Evolutionary conservation across 2,888 invertebrate species (phyloP).

Genomic region (Cheilosia pagana): DNA sequence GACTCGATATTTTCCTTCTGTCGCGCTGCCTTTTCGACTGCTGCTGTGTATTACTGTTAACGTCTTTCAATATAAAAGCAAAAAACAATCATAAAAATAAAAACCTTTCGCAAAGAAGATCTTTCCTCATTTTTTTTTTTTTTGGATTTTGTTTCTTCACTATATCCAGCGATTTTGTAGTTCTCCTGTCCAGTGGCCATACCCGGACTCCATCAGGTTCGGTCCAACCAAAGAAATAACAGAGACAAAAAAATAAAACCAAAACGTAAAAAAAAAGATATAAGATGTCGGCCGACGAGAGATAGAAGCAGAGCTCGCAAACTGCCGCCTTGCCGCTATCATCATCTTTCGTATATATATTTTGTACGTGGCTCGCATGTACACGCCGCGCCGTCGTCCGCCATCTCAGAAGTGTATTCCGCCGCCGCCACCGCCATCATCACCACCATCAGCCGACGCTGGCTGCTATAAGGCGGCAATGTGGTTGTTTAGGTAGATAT

Average conservation of each 20-base stretch:
- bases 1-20: constrained; percentile 62
- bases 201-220: constrained; percentile 75
- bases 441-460: constrained; percentile 55
- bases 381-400: constrained; percentile 41
- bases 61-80: constrained; percentile 33
- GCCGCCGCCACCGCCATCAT: constrained; percentile 24
- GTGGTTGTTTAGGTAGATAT: constrained; percentile 53
- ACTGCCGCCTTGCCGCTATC: constrained; percentile 65
- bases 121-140: not conserved
- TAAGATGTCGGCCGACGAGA: constrained; percentile 76
- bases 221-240: constrained; percentile 77
- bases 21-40: constrained; percentile 59
- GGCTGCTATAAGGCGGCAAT: constrained; percentile 48
- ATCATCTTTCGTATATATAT: constrained; percentile 66
- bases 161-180: constrained; percentile 37
- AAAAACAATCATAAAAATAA: constrained; percentile 23
- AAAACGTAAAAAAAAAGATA: constrained; percentile 75
- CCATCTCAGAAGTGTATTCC: constrained; percentile 4
- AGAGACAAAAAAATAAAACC: constrained; percentile 71
- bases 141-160: constrained; percentile 18
- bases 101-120: constrained; percentile 47
- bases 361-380: constrained; percentile 48
- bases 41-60: constrained; percentile 62
- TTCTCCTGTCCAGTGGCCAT: constrained; percentile 60
- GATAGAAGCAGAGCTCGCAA: constrained; percentile 69